phyloP scores from a whole-genome alignment of 2,888 invertebrate genomes.

The Aplocera efformata region DNA sequence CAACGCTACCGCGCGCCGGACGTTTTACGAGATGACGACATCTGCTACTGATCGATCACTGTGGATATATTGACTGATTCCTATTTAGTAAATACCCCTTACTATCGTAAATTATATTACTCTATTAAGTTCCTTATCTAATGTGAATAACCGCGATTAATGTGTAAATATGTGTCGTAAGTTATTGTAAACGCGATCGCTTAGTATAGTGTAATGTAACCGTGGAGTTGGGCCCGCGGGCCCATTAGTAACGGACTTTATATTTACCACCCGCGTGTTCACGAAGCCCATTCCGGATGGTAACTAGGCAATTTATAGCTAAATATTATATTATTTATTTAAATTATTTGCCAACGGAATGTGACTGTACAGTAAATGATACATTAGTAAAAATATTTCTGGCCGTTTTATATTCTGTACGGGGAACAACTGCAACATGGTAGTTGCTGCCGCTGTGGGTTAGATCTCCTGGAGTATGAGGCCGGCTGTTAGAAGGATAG shows the following conservation, averaged over 20 bases:
- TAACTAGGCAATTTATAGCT: constrained; percentile 77
- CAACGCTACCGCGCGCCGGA: constrained; percentile 22
- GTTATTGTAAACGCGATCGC: constrained; percentile 73
- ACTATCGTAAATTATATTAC: constrained; percentile 76
- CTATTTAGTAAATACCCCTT: constrained; percentile 71
- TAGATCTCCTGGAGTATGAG: constrained; percentile 1
- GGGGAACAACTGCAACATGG: constrained; percentile 22
- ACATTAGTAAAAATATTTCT: constrained; percentile 62
- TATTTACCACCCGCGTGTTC: constrained; percentile 79
- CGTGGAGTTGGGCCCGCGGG: constrained; percentile 57
- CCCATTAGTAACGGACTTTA: constrained; percentile 71
- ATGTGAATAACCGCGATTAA: constrained; percentile 63
- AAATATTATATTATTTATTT: constrained; percentile 75
- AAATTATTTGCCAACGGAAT: constrained; percentile 77
- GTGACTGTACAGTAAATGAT: constrained; percentile 76
- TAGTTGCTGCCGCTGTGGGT: too few relatives aligned
- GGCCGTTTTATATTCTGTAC: constrained; percentile 38
- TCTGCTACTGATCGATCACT: constrained; percentile 54
- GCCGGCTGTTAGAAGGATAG: constrained; percentile 47
- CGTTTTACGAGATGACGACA: constrained; percentile 47
- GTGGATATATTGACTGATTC: constrained; percentile 76
- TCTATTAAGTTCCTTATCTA: constrained; percentile 72
- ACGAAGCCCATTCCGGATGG: constrained; percentile 76
- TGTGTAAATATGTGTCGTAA: constrained; percentile 77
- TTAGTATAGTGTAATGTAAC: constrained; percentile 62